A percentile compares a stretch with the other conserved stretches of the same genome.
Conservation (phyloP, 2,797 vertebrate genomes). For the Anabacerthia variegaticeps region DNA sequence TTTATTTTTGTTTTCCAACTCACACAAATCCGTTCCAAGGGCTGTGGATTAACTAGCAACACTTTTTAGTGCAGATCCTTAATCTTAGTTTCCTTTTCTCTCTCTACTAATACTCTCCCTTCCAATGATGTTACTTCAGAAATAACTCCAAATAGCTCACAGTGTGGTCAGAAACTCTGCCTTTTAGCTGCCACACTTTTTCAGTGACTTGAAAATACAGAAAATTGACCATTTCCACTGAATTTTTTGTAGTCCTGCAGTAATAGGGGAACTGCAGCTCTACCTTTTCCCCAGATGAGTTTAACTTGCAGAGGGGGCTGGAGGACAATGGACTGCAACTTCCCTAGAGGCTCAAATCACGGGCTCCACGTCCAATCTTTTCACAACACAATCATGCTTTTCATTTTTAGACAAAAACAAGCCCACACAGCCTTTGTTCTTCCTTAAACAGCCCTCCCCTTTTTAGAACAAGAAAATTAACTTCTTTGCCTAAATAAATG, state of each 20-base stretch:
- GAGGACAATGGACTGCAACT: not conserved
- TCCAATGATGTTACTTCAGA: not conserved
- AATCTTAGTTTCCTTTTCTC: not conserved
- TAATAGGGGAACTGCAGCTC: not conserved
- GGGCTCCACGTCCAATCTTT: fast-evolving
- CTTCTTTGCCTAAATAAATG: slow-evolving; percentile 39
- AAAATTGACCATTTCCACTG: not conserved
- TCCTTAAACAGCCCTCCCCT: not conserved
- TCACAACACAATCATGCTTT: not conserved
- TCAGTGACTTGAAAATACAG: not conserved
- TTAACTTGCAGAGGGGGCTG: not conserved
- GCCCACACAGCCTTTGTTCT: not conserved
- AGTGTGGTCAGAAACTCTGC: not conserved
- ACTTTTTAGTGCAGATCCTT: not conserved
- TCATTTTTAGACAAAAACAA: not conserved
- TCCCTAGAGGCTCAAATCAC: not conserved
- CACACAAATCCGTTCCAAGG: not conserved
- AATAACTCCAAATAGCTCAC: not conserved
- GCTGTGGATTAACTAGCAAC: not conserved
- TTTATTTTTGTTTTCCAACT: slow-evolving; percentile 14
- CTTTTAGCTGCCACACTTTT: not conserved
- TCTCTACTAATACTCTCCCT: not conserved
- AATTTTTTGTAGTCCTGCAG: not conserved
- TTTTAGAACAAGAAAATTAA: not conserved
- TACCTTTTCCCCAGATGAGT: not conserved